Conservation (phyloP, 2,888 invertebrate genomes). For the Dryocosmus kuriphilus region DNA sequence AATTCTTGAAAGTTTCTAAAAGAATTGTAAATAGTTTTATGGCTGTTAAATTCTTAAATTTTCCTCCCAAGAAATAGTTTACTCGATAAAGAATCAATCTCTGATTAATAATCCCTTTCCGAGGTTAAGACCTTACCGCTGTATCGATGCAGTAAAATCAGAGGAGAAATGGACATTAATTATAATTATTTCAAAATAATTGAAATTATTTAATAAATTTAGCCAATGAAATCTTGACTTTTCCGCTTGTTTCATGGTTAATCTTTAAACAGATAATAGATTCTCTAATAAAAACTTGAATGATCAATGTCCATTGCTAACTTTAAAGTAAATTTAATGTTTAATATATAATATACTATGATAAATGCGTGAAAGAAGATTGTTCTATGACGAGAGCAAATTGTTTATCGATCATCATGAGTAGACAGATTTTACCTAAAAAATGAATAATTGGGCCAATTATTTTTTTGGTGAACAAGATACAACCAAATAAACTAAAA, state of each 20-base stretch:
- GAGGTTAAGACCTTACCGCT: not conserved
- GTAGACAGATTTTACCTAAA: slow-evolving; percentile 50
- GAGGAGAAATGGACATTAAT: not conserved
- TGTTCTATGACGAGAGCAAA: slow-evolving; percentile 51
- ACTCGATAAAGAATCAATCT: not conserved
- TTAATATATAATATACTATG: not conserved
- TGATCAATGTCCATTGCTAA: not conserved
- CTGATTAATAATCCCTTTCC: not conserved
- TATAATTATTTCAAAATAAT: not conserved
- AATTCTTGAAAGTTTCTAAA: too few relatives aligned
- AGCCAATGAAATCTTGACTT: not conserved
- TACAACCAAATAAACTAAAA: not conserved
- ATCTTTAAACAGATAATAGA: too few relatives aligned
- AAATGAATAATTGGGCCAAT: slow-evolving; percentile 2
- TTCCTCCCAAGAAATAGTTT: not conserved
- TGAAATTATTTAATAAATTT: not conserved
- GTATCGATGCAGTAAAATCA: not conserved
- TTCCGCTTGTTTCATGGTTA: too few relatives aligned
- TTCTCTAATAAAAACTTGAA: not conserved
- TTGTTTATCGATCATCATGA: slow-evolving; percentile 58
- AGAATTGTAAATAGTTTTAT: too few relatives aligned
- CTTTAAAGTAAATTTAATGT: slow-evolving; percentile 19
- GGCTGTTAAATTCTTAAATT: too few relatives aligned
- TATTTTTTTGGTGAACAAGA: not conserved
- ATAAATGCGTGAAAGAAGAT: slow-evolving; percentile 2